phyloP scores from a whole-genome alignment of 2,888 invertebrate genomes.

The Rhagonycha fulva region DNA sequence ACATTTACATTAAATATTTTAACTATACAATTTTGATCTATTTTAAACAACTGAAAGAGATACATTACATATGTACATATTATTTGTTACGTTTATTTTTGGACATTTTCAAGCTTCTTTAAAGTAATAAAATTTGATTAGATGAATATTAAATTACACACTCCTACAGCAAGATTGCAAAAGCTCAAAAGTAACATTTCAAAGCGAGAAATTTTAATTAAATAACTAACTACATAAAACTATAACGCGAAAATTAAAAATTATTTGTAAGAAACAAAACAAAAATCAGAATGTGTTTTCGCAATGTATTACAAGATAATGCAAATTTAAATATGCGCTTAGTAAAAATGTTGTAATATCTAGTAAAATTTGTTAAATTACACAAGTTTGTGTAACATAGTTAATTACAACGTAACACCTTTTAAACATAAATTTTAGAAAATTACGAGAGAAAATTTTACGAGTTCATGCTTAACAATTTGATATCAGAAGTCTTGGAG shows the following conservation, averaged over 20 bases:
- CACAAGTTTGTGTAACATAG: not conserved
- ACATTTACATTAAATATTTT: conserved; percentile 8
- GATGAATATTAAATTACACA: not conserved
- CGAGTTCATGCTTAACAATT: conserved; percentile 20
- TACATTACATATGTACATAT: no score
- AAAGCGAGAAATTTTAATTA: not conserved
- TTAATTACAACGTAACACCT: not conserved
- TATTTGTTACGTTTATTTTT: not conserved
- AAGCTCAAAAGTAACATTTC: not conserved
- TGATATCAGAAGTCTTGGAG: conserved; percentile 36
- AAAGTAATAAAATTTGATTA: not conserved
- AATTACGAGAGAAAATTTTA: conserved; percentile 17
- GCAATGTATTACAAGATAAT: not conserved
- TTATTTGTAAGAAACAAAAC: not conserved
- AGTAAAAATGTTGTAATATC: not conserved
- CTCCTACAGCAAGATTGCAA: not conserved
- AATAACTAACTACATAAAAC: not conserved
- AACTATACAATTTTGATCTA: not conserved
- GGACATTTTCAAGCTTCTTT: not conserved
- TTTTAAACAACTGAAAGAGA: not conserved
- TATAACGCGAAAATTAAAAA: not conserved
- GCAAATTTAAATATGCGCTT: not conserved
- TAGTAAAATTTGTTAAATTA: not conserved
- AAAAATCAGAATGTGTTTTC: not conserved
- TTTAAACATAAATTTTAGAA: not conserved